Conservation (phyloP, 2,113 vertebrate species). For the Merops nubicus region DNA sequence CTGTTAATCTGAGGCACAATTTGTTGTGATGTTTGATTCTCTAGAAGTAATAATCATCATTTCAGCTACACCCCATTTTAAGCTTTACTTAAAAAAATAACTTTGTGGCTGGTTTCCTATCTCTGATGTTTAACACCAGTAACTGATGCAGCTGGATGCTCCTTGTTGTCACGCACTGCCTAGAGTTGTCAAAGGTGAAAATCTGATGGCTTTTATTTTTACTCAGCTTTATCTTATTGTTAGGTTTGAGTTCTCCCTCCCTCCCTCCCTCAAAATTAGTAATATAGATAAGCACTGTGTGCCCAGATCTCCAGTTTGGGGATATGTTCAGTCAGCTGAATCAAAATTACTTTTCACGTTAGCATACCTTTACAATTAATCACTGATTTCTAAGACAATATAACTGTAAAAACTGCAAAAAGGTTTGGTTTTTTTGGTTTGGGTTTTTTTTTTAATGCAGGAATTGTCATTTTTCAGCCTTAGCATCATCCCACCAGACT, state of each 20-base stretch:
- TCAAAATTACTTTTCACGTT: neutral
- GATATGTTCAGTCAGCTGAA: neutral
- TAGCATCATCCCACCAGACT: neutral
- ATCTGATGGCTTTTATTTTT: neutral
- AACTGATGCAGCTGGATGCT: neutral
- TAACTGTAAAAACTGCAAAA: neutral
- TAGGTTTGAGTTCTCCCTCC: neutral
- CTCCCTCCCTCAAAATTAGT: neutral
- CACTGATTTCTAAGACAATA: neutral
- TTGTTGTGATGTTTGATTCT: neutral
- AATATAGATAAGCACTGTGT: neutral
- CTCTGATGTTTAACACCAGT: neutral
- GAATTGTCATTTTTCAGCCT: constrained; percentile 8
- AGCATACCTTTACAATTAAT: neutral
- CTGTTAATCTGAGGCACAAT: neutral
- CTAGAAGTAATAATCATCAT: neutral
- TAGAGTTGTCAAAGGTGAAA: neutral
- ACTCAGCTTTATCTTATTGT: neutral
- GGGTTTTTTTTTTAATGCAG: neutral
- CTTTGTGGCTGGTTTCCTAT: neutral
- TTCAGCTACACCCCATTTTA: neutral
- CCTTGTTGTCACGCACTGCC: neutral
- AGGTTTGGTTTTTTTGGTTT: too few species aligned
- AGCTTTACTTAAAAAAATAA: neutral
- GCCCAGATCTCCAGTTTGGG: neutral